These are phyloP conservation scores for Acipenser ruthenus DNA, from an alignment of 2,797 vertebrate species.

Conservation along the genomic window DNA sequence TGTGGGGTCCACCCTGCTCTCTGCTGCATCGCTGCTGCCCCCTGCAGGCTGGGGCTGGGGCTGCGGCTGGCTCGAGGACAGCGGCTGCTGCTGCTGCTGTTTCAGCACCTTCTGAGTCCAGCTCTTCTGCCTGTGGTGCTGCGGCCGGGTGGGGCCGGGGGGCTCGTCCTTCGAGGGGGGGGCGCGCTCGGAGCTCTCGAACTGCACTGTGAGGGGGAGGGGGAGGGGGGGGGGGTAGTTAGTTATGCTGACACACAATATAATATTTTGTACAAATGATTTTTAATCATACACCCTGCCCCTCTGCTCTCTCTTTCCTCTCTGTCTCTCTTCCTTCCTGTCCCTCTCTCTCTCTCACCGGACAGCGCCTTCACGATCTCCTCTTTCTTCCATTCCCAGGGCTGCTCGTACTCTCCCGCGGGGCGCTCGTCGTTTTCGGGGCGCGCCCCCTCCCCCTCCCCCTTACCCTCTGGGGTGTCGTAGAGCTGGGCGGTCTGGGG, in stretches of 20 bases:
- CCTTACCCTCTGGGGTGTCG: conserved; percentile 74
- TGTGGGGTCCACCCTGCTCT: conserved; percentile 67
- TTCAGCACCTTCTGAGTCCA: conserved; percentile 81
- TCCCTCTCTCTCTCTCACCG: conserved; percentile 47
- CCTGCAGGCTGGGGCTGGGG: conserved; percentile 24
- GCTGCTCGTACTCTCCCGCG: conserved; percentile 80
- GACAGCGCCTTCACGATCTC: conserved; percentile 84
- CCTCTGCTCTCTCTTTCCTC: conserved; percentile 10
- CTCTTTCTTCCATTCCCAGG: conserved; percentile 96
- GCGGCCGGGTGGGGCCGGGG: conserved; percentile 25
- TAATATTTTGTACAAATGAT: conserved; percentile 36
- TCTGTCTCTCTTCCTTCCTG: conserved; percentile 19
- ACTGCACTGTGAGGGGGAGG: conserved; percentile 68
- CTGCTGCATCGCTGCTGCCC: conserved; percentile 40
- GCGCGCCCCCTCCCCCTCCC: conserved; percentile 53
- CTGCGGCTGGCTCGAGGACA: conserved; percentile 34
- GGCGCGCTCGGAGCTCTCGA: conserved; percentile 69
- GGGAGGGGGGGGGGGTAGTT: conserved; percentile 35
- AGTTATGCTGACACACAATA: conserved; percentile 29
- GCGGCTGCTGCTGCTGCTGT: conserved; percentile 13
- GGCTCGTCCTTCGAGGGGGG: conserved; percentile 61
- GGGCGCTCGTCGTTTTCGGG: conserved; percentile 79
- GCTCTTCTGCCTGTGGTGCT: conserved; percentile 73
- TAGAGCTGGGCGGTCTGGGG: conserved; percentile 69
- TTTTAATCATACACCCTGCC: conserved; percentile 30